phyloP scores from a whole-genome alignment of 2,113 vertebrate species.

The Centrocercus urophasianus region DNA sequence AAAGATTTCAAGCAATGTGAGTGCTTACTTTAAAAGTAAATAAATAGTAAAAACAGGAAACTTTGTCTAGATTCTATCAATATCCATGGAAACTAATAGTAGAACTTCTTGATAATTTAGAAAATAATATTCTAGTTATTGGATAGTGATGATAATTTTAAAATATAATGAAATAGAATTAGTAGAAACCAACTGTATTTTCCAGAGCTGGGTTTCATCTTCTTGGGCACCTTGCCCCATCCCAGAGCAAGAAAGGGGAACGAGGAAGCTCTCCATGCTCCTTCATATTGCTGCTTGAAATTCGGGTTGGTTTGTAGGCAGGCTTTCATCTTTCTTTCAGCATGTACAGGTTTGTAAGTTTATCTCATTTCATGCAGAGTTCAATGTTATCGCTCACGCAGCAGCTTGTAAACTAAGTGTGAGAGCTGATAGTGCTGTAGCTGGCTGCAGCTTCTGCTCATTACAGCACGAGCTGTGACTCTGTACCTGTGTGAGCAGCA shows the following conservation, averaged over 20 bases:
- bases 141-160: neutral
- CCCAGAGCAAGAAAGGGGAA: neutral
- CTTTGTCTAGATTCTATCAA: no score
- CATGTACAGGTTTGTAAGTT: neutral
- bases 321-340: neutral
- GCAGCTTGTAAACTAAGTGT: neutral
- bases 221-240: neutral
- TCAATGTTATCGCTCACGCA: neutral
- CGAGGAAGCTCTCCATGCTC: neutral
- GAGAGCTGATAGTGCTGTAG: neutral
- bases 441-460: neutral
- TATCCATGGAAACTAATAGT: neutral
- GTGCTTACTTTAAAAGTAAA: neutral
- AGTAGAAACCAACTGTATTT: rapidly evolving
- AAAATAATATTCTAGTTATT: neutral
- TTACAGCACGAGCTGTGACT: neutral
- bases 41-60: neutral
- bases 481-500: neutral
- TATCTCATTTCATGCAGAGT: neutral
- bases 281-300: neutral
- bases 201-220: neutral
- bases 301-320: neutral
- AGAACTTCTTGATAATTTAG: neutral
- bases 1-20: neutral
- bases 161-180: neutral